Conservation (phyloP, 2,797 vertebrate species). For the Netta rufina region DNA sequence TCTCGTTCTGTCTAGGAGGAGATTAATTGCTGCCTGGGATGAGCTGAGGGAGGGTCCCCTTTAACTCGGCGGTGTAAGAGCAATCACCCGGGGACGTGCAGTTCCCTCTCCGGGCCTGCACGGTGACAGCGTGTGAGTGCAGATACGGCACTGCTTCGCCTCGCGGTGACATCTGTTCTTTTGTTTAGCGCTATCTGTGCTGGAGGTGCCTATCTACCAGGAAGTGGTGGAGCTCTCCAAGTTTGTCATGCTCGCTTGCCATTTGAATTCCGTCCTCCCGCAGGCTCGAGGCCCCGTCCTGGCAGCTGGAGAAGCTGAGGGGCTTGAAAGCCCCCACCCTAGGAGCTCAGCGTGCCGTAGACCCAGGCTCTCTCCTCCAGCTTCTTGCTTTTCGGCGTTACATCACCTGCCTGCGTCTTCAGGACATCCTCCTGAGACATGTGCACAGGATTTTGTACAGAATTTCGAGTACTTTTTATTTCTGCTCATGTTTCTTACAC, state of each 20-base stretch:
- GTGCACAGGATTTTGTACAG: not conserved
- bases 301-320: not conserved
- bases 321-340: not conserved
- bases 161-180: not conserved
- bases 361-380: not conserved
- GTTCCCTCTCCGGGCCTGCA: not conserved
- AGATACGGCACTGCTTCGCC: not conserved
- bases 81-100: not conserved
- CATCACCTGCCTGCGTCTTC: not conserved
- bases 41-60: not conserved
- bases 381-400: not conserved
- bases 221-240: not conserved
- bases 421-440: not conserved
- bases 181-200: not conserved
- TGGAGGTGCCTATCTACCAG: not conserved
- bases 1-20: not conserved
- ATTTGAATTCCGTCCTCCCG: not conserved
- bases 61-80: not conserved
- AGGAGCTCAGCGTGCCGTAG: not conserved
- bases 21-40: not conserved
- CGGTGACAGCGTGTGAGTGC: not conserved
- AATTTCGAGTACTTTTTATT: not conserved
- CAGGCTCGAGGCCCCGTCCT: fast-evolving
- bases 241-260: not conserved
- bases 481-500: not conserved